Evolutionary conservation across 2,797 vertebrate genomes (phyloP), one percentile per base, ranked within the genome.

Genomic region (Sphenodon punctatus): DNA sequence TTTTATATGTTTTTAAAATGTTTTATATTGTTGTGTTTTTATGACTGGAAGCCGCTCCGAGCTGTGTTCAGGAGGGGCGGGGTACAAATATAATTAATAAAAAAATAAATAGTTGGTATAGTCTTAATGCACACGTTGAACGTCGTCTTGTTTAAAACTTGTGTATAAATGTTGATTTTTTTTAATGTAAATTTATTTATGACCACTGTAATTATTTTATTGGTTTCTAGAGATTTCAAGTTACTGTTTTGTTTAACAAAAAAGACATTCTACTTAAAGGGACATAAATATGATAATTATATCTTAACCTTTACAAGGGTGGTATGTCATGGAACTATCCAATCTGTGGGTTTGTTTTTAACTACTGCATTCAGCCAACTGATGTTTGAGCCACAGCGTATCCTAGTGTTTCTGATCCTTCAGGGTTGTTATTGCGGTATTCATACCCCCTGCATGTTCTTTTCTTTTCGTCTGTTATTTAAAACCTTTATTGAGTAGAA

Each of bases 221-320:
- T 88, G 69, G 65, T 79, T 85, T 88, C 22, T 86, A 80, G 80
- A 78, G 83, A 79, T 80, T 84, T 81, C 67, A 79, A 83, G 89
- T 88, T 88, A 81, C 88, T 90, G 88, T 88, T 90, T 90, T 83
- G n/a, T n/a, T n/a, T n/a, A n/a, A n/a, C n/a, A 74, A 81, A 73
- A 34, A 90, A 68, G 78, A 86, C 84, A 85, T 48, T 48, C 72
- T 90, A 91, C 91, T 86, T 90, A n/a, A 10, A 22, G 16, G 73
- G 39, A 76, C 55, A 81, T 82, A 85, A 86, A 74, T 80, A 88
- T 59, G 30, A 56, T 56, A 12, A 56, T 56, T 34, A 56, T 56
- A 22, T 56, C 30, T 56, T 32, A 56, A 56, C 30, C 30, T 32
- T 34, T 34, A 34, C 19, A 56, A 34, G 30, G 11, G 17, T 34